Base-by-base conservation (phyloP, 2,888 invertebrate species). In the Zelleria hepariella region DNA sequence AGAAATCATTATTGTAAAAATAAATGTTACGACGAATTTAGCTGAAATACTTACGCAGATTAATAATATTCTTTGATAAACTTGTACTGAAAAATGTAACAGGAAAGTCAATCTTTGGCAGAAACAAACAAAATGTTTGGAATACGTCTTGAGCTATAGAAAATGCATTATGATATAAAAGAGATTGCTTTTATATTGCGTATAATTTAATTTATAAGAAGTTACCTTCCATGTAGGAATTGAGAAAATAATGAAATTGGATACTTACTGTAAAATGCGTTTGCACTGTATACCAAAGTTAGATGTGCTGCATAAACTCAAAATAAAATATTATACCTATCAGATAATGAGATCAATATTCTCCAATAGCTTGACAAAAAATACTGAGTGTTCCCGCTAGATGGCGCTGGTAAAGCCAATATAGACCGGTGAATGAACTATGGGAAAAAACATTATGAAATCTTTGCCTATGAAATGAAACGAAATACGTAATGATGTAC, bases 231-330 rank as follows among this genome's bases (percentile, higher is more conserved):
- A 71, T 76, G 73, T 42, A 42, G 32, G 32, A 42, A 42, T 42
- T 42, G 32, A 42, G 32, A 42, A 42, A 42, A 42, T 42, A 42
- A 42, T 42, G 32, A 42, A 42, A 42, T 42, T 15, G 32, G 32
- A 42, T 42, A 42, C 10, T 42, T 42, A 71, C 71, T 69, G 53
- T 72, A 68, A 27, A 47, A n/a, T 71, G 75, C 73, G 74, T 78
- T 78, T 81, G 81, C 80, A 82, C 82, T 81, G 87, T 86, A 89
- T 89, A 89, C 89, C 89, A 89, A 89, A 89, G 89, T 82, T 89
- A 89, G 87, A 70, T 83, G 79, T 77, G 73, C 73, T 74, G 79
- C 75, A 74, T 74, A 73, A 51, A 18, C n/a, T 54, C 54, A 54
- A n/a, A n/a, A n/a, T n/a, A n/a, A n/a, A n/a, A 18, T 26, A 42